Base-by-base conservation (phyloP, 2,797 vertebrate genomes). In the Cyclopterus lumpus region DNA sequence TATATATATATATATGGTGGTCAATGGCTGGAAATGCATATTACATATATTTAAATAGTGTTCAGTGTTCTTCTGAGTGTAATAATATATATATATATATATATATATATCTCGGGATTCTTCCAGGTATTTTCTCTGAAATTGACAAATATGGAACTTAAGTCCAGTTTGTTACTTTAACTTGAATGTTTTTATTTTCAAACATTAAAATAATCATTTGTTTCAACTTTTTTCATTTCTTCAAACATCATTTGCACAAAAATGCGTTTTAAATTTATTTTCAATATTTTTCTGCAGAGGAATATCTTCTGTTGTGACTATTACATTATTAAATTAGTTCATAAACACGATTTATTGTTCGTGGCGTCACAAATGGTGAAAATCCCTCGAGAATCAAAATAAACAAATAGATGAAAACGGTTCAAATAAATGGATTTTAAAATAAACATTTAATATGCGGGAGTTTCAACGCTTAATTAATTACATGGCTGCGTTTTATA, bases 361-460 rank as follows among this genome's bases (percentile, higher is more conserved):
- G 38, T 12, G 38, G 3, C 5, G 44, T n/a, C 24, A 9, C 10
- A 24, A 64, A 20, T 38, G 26, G 20, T 60, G 6, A 24, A 64
- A 34, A 15, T 40, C 20, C 24, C 20, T 15, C 18, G 1, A 20
- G 5, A 36, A 18, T 5, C 40, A 74, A 82, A 28, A 26, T 28
- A 28, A 28, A 80, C 4, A 58, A 30, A 42, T 12, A 5, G 32
- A 71, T 58, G 36, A 71, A 77, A 80, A 32, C 18, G 3, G n/a
- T 73, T 59, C 10, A 69, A 59, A 62, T 53, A 0, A 22, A 55
- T 36, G 2, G 20, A 10, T 54, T 63, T 80, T 71, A 71, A 79
- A 87, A 68, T 71, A 67, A 80, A 83, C 64, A 74, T 69, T 63
- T 60, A 75, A 82, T 38, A 6, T 10, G 53, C 36, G 42, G 54